Base-by-base conservation (phyloP, 1,140 invertebrate genomes). In the Psilanteris sp. region DNA sequence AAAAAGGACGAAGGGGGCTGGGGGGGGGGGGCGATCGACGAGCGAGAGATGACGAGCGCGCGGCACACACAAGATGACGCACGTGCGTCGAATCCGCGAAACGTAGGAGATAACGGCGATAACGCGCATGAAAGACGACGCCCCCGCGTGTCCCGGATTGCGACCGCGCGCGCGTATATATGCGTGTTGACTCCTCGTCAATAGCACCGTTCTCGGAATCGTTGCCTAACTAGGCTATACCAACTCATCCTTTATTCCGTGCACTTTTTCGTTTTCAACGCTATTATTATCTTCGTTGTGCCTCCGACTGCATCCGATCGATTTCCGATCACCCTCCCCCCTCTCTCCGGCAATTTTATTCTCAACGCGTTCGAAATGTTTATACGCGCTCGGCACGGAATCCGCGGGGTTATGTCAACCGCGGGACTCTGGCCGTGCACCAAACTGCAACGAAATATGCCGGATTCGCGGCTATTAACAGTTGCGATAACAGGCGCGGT, bases 121-220 rank as follows among this genome's bases (percentile, higher is more conserved):
- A 64, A 72, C 4, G 43, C 24, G 13, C 26, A 48, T 55, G 68
- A 72, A 72, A 72, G 57, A 72, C 48, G 48, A 54, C 57, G 50
- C 68, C 57, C 68, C 64, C 68, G 57, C 57, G 50, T 72, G 68
- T 72, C 68, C 59, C 48, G 68, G 27, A 50, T 72, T 20, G 68
- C 32, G 7, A 6, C n/a, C 50, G 52, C 41, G 54, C 41, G 54
- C 46, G 18, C 36, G 44, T 50, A 20, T 43, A 36, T 16, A 20
- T 55, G 46, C 39, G 39, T 46, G 48, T 48, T 62, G 39, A 31
- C 18, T 36, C 36, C 20, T 46, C 48, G 39, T 72, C 67, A 72
- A 72, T 72, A 62, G 67, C 61, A 48, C 39, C 67, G 10, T 72
- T 62, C 67, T 62, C 26, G 39, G 67, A 72, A 72, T 48, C 67